phyloP scores from a whole-genome alignment of 2,797 vertebrate species.

The Ceyx erithaca region DNA sequence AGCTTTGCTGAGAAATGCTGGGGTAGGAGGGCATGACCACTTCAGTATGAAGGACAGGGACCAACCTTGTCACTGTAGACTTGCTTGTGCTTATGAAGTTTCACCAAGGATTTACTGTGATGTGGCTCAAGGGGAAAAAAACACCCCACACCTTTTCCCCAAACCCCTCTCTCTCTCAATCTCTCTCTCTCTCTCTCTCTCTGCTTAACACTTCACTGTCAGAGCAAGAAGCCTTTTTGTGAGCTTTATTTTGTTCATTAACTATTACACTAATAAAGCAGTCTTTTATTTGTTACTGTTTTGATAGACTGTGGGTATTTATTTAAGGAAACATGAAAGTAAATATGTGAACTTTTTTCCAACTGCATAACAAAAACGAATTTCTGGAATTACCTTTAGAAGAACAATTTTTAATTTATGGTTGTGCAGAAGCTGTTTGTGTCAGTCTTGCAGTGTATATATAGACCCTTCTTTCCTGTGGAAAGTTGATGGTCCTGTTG shows the following conservation, averaged over 20 bases:
- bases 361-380: background rate
- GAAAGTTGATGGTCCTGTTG: background rate
- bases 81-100: background rate
- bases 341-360: background rate
- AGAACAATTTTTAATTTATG: background rate
- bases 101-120: background rate
- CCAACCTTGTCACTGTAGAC: too few species aligned
- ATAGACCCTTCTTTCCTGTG: accelerated
- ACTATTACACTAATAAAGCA: background rate
- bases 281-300: background rate
- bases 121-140: background rate
- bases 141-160: background rate
- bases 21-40: background rate
- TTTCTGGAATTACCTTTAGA: background rate
- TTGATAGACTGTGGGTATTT: background rate
- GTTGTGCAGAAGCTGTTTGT: background rate
- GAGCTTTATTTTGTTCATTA: background rate
- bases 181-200: too few species aligned
- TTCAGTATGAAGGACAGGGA: background rate
- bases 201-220: background rate
- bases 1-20: background rate
- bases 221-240: background rate
- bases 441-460: background rate
- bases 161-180: too few species aligned
- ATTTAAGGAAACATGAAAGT: background rate